Evolutionary conservation across 2,888 invertebrate genomes (phyloP), one percentile per base, ranked within the genome.

Genomic region (Anoncus sp.): DNA sequence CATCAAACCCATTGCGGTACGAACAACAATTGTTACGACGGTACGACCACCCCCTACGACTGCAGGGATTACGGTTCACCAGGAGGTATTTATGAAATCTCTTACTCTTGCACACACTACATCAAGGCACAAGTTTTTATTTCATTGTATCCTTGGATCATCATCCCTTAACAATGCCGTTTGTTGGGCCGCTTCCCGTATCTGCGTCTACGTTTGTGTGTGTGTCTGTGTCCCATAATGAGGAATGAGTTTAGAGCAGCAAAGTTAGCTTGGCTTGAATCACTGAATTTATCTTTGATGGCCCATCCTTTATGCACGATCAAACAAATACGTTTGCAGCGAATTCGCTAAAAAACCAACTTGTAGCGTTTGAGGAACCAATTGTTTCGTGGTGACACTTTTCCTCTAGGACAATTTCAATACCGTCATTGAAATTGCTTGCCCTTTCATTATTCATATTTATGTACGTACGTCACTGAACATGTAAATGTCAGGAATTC

Each of bases 11-110:
- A 91, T 80, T 91, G 91, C 73, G 90, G 90, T 60, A 92, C 92
- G 65, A 93, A 93, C 86, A 93, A 93, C 89, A 92, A 92, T 83
- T 92, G 93, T 85, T 92, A 93, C 88, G 90, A 90, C 77, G 84
- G 88, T 38, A 81, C 90, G 69, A 92, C 92, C 83, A 92, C 91
- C 85, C 91, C 92, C 69, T 93, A 91, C 84, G 90, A 91, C 75
- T 89, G 89, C 24, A 88, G 91, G 82, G 90, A 90, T 80, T 91
- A 90, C 83, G 90, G 88, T 75, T 91, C 91, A 47, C 89, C 91
- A 35, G 89, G 87, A 88, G 90, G 91, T 89, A 85, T 66, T 79
- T 78, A 53, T 59, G 12, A 62, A 69, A 62, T n/a, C 65, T 53
- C 47, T 74, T 66, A 51, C 31, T 40, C 20, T 31, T 35, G 20